Conservation (phyloP, 2,113 vertebrate species). For the Centropristis striata region DNA sequence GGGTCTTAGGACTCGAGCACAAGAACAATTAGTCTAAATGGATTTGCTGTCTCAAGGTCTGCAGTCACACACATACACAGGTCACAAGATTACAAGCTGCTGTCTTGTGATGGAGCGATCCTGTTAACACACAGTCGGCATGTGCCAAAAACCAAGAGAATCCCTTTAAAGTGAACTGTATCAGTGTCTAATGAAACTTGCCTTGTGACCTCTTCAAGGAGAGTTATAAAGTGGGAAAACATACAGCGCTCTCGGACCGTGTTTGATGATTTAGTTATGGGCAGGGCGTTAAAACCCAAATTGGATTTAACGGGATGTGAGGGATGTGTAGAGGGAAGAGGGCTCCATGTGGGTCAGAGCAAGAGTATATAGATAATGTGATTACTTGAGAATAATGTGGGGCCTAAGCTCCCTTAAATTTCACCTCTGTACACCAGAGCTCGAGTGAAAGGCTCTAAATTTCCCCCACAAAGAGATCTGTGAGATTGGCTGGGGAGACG, state of each 20-base stretch:
- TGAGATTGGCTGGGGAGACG: constrained; percentile 66
- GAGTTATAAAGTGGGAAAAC: constrained; percentile 46
- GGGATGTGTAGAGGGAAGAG: constrained; percentile 41
- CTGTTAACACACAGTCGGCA: constrained; percentile 26
- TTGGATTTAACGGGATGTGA: constrained; percentile 67
- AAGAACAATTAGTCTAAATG: constrained; percentile 60
- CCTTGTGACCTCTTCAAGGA: constrained; percentile 52
- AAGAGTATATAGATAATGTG: constrained; percentile 64
- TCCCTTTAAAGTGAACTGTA: constrained; percentile 31
- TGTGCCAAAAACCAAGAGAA: constrained; percentile 36
- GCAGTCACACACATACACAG: constrained; percentile 33
- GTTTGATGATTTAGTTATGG: constrained; percentile 67
- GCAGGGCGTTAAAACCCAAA: constrained; percentile 56
- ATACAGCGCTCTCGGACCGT: background rate
- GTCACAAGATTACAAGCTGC: constrained; percentile 60
- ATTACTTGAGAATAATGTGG: constrained; percentile 71
- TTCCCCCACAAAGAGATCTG: constrained; percentile 70
- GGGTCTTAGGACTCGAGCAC: constrained; percentile 22
- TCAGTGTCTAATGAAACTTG: constrained; percentile 28
- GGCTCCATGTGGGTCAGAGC: constrained; percentile 52
- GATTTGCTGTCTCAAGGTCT: constrained; percentile 64
- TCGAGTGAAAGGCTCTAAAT: constrained; percentile 57
- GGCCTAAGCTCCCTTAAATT: constrained; percentile 62
- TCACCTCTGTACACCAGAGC: constrained; percentile 50
- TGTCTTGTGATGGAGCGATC: constrained; percentile 34